These are phyloP conservation scores for Globicephala melas DNA, from an alignment of 2,113 vertebrate genomes.

Conservation along the genomic window DNA sequence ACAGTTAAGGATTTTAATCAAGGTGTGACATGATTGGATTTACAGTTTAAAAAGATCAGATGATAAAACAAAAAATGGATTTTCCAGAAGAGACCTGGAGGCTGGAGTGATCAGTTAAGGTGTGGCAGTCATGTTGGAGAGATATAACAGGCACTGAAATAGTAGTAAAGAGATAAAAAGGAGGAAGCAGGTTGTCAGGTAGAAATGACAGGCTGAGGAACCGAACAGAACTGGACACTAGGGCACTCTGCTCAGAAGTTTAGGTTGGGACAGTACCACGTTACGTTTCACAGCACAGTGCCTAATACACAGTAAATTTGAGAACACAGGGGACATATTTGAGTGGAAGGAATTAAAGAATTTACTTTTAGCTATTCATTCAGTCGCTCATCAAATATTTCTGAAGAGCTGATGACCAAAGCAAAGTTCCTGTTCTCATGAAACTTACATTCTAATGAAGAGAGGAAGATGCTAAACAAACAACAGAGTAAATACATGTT, in stretches of 20 bases:
- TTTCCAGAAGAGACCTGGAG: background rate
- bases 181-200: background rate
- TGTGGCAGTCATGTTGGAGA: background rate
- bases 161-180: background rate
- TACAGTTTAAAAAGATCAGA: background rate
- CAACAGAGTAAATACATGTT: background rate
- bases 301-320: background rate
- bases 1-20: background rate
- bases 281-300: background rate
- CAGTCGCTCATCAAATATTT: background rate
- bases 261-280: background rate
- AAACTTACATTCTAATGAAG: background rate
- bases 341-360: background rate
- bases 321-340: background rate
- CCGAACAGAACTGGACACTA: background rate
- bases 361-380: background rate
- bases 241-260: background rate
- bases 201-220: background rate
- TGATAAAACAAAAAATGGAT: background rate
- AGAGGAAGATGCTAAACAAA: background rate
- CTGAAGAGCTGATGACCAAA: background rate
- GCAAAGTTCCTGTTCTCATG: background rate
- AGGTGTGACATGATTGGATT: background rate
- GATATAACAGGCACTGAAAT: background rate
- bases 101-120: background rate